A percentile compares a stretch with the other conserved stretches of the same genome.
phyloP scores from a whole-genome alignment of 2,113 vertebrate genomes.

The Martes martes region DNA sequence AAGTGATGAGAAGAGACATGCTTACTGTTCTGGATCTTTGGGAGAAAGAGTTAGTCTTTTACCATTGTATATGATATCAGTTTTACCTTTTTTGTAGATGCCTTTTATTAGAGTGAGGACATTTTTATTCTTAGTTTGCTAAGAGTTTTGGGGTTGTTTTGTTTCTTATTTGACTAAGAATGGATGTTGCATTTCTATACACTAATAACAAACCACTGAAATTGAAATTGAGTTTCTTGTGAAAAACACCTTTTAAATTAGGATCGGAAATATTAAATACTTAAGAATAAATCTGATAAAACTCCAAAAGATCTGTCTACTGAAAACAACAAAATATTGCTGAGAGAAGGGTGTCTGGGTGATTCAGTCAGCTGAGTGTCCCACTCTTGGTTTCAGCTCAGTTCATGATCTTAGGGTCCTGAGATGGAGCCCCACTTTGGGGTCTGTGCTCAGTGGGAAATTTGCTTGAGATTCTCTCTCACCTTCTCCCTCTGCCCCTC shows the following conservation, averaged over 20 bases:
- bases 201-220: not conserved
- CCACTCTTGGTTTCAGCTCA: not conserved
- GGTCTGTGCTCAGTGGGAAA: not conserved
- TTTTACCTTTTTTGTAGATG: not conserved
- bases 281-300: not conserved
- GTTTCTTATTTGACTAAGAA: not conserved
- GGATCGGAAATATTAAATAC: not conserved
- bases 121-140: not conserved
- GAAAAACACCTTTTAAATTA: not conserved
- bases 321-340: not conserved
- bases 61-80: not conserved
- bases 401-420: not conserved
- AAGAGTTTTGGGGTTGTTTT: not conserved
- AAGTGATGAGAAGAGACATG: not conserved
- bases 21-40: not conserved
- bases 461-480: not conserved
- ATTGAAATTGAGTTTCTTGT: not conserved
- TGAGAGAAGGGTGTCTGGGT: not conserved
- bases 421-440: not conserved
- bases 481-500: not conserved
- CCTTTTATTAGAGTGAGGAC: not conserved
- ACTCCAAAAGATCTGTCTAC: not conserved
- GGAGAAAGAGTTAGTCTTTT: not conserved
- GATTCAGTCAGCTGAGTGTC: not conserved
- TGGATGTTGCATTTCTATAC: not conserved